phyloP scores from a whole-genome alignment of 2,113 vertebrate species.

The Chrysochloris asiatica region DNA sequence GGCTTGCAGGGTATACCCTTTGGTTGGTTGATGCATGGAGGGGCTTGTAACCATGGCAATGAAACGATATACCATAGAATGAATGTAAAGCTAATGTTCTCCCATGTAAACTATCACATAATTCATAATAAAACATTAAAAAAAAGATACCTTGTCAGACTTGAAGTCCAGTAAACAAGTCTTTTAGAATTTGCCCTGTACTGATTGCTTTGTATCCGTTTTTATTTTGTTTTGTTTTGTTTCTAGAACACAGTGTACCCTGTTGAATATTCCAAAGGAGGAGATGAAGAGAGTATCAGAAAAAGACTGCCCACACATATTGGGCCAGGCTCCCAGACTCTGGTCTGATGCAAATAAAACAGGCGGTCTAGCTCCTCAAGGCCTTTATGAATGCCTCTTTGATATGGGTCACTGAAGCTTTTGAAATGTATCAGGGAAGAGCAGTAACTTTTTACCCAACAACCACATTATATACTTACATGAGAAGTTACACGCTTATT shows the following conservation, averaged over 20 bases:
- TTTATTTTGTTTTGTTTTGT: conserved; percentile 34
- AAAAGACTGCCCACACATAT: conserved; percentile 22
- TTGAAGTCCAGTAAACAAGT: not conserved
- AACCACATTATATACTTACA: not conserved
- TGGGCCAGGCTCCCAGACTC: conserved; percentile 16
- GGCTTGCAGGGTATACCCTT: too few species aligned
- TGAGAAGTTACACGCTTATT: conserved; percentile 10
- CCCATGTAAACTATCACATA: too few species aligned
- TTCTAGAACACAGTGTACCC: conserved; percentile 35
- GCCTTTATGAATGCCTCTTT: conserved; percentile 61
- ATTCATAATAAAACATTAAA: too few species aligned
- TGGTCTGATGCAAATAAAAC: conserved; percentile 29
- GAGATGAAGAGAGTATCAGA: conserved; percentile 24
- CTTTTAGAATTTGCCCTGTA: conserved; percentile 36
- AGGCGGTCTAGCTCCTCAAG: not conserved
- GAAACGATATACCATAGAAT: too few species aligned
- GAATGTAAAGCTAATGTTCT: too few species aligned
- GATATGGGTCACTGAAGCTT: conserved; percentile 30
- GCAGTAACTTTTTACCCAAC: conserved; percentile 2
- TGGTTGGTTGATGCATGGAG: too few species aligned
- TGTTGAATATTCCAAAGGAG: not conserved
- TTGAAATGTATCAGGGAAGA: conserved; percentile 53
- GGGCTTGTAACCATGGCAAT: too few species aligned
- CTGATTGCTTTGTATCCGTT: conserved; percentile 46
- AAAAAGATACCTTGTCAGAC: conserved; percentile 6